phyloP scores from a whole-genome alignment of 2,113 vertebrate species.

The Aspidoscelis tigris region DNA sequence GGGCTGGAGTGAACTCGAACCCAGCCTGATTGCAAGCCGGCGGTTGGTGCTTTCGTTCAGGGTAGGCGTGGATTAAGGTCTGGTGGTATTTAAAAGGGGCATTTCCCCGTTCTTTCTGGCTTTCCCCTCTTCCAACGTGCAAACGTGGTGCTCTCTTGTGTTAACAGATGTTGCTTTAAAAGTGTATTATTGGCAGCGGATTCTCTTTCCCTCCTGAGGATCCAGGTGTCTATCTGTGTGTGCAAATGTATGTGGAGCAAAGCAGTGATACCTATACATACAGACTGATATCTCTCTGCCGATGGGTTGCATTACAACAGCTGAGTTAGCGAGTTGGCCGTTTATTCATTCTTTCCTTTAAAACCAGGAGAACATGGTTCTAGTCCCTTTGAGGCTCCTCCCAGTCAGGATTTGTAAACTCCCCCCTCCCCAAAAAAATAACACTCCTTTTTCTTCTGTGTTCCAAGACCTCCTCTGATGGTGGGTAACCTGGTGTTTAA shows the following conservation, averaged over 20 bases:
- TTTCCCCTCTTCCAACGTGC: neutral
- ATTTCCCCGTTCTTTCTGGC: too few species aligned
- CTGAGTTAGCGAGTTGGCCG: constrained; percentile 37
- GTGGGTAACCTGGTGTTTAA: too few species aligned
- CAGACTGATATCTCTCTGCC: constrained; percentile 50
- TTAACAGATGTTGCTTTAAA: too few species aligned
- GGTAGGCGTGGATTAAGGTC: neutral
- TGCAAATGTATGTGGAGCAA: neutral
- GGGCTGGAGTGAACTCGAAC: neutral
- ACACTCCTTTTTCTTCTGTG: neutral
- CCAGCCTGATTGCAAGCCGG: neutral
- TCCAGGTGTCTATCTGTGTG: neutral
- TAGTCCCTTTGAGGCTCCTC: constrained; percentile 43
- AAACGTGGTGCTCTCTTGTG: too few species aligned
- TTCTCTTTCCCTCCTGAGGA: too few species aligned
- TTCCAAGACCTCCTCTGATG: too few species aligned
- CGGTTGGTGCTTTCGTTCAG: neutral
- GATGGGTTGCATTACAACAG: constrained; percentile 13
- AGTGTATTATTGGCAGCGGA: neutral
- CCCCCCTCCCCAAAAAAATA: neutral
- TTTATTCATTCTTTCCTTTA: neutral
- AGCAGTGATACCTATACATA: constrained; percentile 6
- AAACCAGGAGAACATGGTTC: constrained; percentile 32
- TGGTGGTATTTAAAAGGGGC: neutral
- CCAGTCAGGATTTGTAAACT: constrained; percentile 12